A percentile compares a stretch with the other conserved stretches of the same genome.
These are phyloP conservation scores for Heliconius hermathena DNA, from an alignment of 1,140 invertebrate genomes.

Conservation along the genomic window DNA sequence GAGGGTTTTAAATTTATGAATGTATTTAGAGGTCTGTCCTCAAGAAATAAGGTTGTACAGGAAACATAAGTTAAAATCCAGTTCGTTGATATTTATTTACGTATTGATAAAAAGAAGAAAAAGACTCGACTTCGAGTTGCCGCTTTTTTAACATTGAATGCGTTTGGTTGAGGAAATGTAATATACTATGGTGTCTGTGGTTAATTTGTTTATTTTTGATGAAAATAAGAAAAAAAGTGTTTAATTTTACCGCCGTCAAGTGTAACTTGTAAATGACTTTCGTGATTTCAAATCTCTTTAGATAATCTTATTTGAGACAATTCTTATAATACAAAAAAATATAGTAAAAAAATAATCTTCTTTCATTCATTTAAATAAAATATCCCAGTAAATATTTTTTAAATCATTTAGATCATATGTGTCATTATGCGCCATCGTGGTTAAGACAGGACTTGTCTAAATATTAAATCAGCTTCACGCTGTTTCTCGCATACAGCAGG, in stretches of 20 bases:
- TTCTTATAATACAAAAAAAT: too few species aligned
- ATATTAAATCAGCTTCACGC: too few species aligned
- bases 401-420: too few species aligned
- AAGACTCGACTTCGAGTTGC: not conserved
- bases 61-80: constrained; percentile 8
- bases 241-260: not conserved
- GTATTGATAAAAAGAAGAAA: not conserved
- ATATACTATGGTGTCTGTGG: constrained; percentile 3
- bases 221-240: constrained; percentile 1
- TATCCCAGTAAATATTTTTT: too few species aligned
- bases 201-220: not conserved
- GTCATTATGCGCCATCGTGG: too few species aligned
- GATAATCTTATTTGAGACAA: too few species aligned
- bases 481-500: too few species aligned
- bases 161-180: not conserved
- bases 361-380: too few species aligned
- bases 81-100: not conserved
- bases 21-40: constrained; percentile 3
- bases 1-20: constrained; percentile 6
- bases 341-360: too few species aligned
- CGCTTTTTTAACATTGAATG: constrained; percentile 5
- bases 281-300: too few species aligned
- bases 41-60: constrained; percentile 1
- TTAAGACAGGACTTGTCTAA: too few species aligned
- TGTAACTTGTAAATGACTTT: too few species aligned